phyloP scores from a whole-genome alignment of 2,888 invertebrate genomes.

The Melanotus villosus region DNA sequence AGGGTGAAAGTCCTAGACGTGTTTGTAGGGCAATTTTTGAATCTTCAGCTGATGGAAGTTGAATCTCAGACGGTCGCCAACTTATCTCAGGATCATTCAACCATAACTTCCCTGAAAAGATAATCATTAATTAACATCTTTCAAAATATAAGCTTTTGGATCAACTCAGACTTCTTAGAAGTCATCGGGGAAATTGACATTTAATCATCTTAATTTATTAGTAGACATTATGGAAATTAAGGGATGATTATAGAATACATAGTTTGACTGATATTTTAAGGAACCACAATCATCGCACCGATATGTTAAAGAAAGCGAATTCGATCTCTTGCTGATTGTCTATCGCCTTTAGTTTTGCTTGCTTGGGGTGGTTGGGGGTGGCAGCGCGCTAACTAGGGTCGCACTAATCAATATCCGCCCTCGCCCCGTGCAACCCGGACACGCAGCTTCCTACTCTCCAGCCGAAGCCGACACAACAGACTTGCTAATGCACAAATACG shows the following conservation, averaged over 20 bases:
- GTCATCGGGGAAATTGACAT: too few species aligned
- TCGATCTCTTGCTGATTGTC: constrained; percentile 46
- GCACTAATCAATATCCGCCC: constrained; percentile 68
- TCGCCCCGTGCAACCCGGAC: constrained; percentile 55
- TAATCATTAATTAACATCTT: constrained; percentile 36
- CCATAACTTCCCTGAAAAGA: constrained; percentile 69
- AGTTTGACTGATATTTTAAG: too few species aligned
- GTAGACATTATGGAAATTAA: too few species aligned
- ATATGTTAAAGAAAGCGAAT: constrained; percentile 24
- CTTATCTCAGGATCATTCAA: constrained; percentile 67
- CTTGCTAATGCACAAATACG: constrained; percentile 43
- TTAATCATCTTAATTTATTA: neutral
- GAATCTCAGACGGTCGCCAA: constrained; percentile 68
- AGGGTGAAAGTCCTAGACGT: constrained; percentile 67
- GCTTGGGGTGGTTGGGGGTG: constrained; percentile 52
- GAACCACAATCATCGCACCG: neutral
- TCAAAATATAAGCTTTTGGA: neutral
- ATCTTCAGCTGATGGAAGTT: constrained; percentile 66
- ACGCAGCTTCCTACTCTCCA: constrained; percentile 61
- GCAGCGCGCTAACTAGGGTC: constrained; percentile 68
- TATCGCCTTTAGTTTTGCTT: constrained; percentile 52
- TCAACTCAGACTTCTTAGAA: neutral
- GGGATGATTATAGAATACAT: too few species aligned
- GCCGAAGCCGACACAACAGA: constrained; percentile 60
- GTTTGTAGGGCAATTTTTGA: constrained; percentile 68